These are phyloP conservation scores for Semnornis frantzii DNA, from an alignment of 2,113 vertebrate species.

Conservation along the genomic window DNA sequence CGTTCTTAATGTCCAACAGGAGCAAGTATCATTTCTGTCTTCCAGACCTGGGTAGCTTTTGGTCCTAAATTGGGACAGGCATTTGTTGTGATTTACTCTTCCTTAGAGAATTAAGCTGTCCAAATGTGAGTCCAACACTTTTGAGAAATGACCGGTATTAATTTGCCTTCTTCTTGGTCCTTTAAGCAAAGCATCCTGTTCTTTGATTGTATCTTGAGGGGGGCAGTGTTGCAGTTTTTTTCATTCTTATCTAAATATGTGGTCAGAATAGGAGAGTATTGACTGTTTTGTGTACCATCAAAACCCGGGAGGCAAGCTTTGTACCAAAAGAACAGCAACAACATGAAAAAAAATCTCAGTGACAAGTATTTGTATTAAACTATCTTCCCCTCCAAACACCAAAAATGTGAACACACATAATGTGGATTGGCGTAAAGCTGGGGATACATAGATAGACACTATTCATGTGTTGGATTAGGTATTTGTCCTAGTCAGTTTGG, in stretches of 20 bases:
- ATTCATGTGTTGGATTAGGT: background rate
- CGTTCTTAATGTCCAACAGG: no score
- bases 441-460: background rate
- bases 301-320: background rate
- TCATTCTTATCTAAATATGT: constrained; percentile 14
- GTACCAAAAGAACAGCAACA: background rate
- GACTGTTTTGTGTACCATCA: constrained; percentile 12
- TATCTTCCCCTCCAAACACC: background rate
- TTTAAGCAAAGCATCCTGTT: constrained; percentile 56
- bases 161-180: constrained; percentile 42
- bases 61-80: background rate
- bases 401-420: background rate
- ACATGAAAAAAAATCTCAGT: background rate
- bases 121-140: background rate
- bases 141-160: constrained; percentile 55
- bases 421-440: background rate
- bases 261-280: background rate
- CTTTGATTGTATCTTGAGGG: background rate
- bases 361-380: background rate
- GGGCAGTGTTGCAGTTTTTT: background rate
- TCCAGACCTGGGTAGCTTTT: no score
- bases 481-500: background rate
- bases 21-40: no score
- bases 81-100: constrained; percentile 43
- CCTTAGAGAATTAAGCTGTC: constrained; percentile 44